A percentile compares a stretch with the other conserved stretches of the same genome.
Evolutionary conservation across 2,797 vertebrate genomes (phyloP).

Genomic region (Masticophis lateralis): DNA sequence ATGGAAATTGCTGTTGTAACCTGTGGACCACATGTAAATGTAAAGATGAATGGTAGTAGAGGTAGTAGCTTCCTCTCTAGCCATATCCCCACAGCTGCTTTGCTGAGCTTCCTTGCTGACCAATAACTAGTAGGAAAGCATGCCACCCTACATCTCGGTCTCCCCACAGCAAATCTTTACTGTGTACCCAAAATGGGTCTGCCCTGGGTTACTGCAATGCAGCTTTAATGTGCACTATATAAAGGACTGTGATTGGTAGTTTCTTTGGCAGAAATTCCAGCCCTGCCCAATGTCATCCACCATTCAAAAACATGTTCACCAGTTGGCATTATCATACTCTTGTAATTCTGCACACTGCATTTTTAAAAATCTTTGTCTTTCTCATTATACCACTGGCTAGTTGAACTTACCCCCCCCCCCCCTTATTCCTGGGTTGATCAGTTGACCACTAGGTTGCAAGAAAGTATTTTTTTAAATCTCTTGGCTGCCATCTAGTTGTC

Average conservation of each 20-base stretch:
- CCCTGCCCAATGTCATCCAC: background rate
- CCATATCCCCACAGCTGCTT: background rate
- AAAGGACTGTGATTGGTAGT: background rate
- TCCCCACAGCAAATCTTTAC: background rate
- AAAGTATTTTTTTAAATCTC: background rate
- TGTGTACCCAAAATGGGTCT: background rate
- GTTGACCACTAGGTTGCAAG: background rate
- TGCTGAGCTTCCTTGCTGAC: background rate
- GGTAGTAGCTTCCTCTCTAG: background rate
- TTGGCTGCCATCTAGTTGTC: background rate
- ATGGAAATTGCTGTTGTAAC: background rate
- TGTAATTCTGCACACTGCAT: background rate
- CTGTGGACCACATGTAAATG: background rate
- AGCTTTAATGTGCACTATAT: background rate
- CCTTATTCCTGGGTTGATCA: background rate
- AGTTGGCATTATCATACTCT: background rate
- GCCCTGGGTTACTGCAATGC: background rate
- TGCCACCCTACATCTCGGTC: background rate
- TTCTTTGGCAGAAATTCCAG: background rate
- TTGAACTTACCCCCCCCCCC: background rate
- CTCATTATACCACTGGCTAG: background rate
- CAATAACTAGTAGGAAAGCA: background rate
- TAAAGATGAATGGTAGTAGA: background rate
- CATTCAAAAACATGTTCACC: background rate
- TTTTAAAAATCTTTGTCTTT: background rate